Conservation (phyloP, 2,113 vertebrate genomes). For the Takifugu flavidus region DNA sequence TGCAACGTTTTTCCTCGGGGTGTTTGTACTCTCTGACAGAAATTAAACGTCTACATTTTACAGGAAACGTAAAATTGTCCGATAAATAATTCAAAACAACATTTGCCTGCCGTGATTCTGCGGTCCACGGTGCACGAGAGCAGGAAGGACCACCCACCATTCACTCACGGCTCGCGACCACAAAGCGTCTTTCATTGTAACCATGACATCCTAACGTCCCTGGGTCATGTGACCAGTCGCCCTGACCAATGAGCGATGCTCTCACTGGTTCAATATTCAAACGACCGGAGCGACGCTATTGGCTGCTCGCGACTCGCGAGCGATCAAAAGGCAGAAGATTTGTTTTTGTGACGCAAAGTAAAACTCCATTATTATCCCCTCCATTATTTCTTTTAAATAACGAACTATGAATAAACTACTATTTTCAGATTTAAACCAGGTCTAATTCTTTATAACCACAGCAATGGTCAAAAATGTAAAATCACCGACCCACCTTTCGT, state of each 20-base stretch:
- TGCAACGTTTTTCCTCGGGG: no score
- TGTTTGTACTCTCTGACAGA: background rate
- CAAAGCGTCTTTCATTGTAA: conserved; percentile 77
- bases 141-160: conserved; percentile 5
- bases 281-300: conserved; percentile 54
- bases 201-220: conserved; percentile 75
- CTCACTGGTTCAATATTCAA: conserved; percentile 58
- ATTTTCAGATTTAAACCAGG: no score
- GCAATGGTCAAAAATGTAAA: no score
- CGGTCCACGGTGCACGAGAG: conserved; percentile 17
- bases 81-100: background rate
- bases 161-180: conserved; percentile 29
- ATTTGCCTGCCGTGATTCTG: conserved; percentile 28
- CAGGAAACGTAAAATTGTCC: background rate
- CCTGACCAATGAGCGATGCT: conserved; percentile 37
- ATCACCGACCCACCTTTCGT: no score
- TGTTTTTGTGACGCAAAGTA: no score
- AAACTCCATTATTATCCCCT: no score
- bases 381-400: no score
- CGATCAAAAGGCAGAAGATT: no score
- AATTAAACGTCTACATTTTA: conserved; percentile 8
- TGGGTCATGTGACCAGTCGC: conserved; percentile 17
- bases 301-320: conserved; percentile 29
- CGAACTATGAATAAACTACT: no score
- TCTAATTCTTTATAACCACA: no score